Conservation (phyloP, 2,888 invertebrate species). For the Erannis defoliaria region DNA sequence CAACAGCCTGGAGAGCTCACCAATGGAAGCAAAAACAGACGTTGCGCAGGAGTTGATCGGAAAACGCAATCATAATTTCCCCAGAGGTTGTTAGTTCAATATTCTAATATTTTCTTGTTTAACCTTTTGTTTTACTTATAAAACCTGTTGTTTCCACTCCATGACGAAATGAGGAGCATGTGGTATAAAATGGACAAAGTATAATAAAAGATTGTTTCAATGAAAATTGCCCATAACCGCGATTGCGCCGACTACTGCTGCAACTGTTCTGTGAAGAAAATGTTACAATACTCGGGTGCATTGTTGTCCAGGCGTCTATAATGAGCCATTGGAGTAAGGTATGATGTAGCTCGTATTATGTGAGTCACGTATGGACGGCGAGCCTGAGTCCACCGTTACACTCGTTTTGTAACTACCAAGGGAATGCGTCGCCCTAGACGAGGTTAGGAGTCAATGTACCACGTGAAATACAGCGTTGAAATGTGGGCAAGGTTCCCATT, state of each 20-base stretch:
- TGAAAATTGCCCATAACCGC: constrained; percentile 22
- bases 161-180: background rate
- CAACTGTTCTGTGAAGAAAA: constrained; percentile 18
- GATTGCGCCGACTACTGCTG: constrained; percentile 17
- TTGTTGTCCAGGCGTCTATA: constrained; percentile 47
- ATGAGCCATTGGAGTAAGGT: constrained; percentile 45
- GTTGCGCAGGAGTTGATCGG: constrained; percentile 35
- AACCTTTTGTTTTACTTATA: too few relatives aligned
- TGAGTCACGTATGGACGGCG: constrained; percentile 60
- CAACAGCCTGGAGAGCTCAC: constrained; percentile 61
- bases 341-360: constrained; percentile 38
- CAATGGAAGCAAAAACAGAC: background rate
- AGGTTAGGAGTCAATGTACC: constrained; percentile 69
- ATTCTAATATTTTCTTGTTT: background rate
- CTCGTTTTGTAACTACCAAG: constrained; percentile 75
- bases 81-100: constrained; percentile 29
- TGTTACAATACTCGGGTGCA: constrained; percentile 35
- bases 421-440: constrained; percentile 72
- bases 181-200: background rate
- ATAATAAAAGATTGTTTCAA: constrained; percentile 1
- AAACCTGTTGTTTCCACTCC: background rate
- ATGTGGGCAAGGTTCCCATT: constrained; percentile 13
- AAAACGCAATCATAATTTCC: constrained; percentile 45
- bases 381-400: constrained; percentile 67
- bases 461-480: constrained; percentile 24